Evolutionary conservation across 2,888 invertebrate species (phyloP).

Genomic region (Monochamus alternatus): DNA sequence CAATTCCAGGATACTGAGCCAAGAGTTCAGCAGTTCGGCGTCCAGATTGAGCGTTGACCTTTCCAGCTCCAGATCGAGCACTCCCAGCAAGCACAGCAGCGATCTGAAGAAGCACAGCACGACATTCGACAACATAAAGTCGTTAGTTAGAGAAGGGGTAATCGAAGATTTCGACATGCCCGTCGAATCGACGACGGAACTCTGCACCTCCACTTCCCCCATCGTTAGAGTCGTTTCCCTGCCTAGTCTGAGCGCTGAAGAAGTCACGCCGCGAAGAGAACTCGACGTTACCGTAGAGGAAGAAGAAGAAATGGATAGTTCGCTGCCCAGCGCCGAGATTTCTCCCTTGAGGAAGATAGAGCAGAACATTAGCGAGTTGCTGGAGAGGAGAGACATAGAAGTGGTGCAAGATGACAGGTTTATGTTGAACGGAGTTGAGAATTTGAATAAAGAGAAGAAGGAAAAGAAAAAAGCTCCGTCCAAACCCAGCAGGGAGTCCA

Average conservation of each 20-base stretch:
- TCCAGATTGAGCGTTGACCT: constrained; percentile 65
- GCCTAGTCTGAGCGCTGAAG: constrained; percentile 77
- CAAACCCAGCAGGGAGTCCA: constrained; percentile 60
- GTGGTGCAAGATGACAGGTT: constrained; percentile 64
- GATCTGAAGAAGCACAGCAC: constrained; percentile 83
- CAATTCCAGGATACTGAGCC: constrained; percentile 68
- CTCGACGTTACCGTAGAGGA: constrained; percentile 82
- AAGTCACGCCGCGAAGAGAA: constrained; percentile 77
- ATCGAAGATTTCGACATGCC: constrained; percentile 75
- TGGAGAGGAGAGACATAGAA: constrained; percentile 71
- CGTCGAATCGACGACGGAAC: constrained; percentile 77
- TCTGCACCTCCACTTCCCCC: constrained; percentile 75
- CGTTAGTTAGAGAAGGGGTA: constrained; percentile 81
- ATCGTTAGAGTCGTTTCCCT: constrained; percentile 81
- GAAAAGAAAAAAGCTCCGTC: constrained; percentile 67
- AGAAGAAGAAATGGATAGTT: constrained; percentile 80
- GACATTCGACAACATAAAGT: constrained; percentile 85
- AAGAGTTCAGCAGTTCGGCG: constrained; percentile 66
- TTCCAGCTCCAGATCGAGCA: constrained; percentile 67
- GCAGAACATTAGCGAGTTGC: constrained; percentile 81
- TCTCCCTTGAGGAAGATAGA: constrained; percentile 82
- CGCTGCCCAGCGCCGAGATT: constrained; percentile 76
- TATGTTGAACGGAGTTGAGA: constrained; percentile 70
- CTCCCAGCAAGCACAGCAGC: constrained; percentile 73
- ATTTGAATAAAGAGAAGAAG: constrained; percentile 70